Conservation (phyloP, 2,797 vertebrate species). For the Lepidocolaptes lacrymiger region DNA sequence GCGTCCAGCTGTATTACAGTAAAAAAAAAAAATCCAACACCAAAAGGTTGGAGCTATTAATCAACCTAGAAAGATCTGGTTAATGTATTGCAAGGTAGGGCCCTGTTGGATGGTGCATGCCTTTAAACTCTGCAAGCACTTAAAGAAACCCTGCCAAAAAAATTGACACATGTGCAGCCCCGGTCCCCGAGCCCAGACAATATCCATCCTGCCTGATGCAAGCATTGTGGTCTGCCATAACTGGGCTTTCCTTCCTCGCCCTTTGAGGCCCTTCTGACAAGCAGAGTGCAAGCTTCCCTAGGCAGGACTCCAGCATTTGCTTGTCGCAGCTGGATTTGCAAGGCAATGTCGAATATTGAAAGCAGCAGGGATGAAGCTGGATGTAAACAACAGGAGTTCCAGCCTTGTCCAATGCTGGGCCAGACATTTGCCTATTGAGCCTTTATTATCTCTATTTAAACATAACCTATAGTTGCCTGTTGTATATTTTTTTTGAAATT, state of each 20-base stretch:
- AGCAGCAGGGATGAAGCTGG: not conserved
- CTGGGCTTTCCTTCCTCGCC: not conserved
- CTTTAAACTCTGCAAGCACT: slow-evolving; percentile 39
- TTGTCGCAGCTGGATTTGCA: not conserved
- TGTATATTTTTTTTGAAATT: not conserved
- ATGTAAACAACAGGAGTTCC: not conserved
- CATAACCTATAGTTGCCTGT: accelerated
- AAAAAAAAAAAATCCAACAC: not conserved
- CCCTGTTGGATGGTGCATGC: not conserved
- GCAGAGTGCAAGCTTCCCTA: not conserved
- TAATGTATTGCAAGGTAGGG: slow-evolving; percentile 20
- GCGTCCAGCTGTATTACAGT: not conserved
- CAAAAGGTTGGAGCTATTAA: slow-evolving; percentile 21
- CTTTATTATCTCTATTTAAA: not conserved
- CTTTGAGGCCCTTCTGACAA: not conserved
- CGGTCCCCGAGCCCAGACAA: not conserved
- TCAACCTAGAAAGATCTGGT: slow-evolving; percentile 38
- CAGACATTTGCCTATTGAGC: not conserved
- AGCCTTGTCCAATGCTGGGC: not conserved
- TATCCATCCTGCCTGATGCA: not conserved
- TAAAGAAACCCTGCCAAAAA: not conserved
- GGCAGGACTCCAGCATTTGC: not conserved
- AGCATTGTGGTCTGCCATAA: not conserved
- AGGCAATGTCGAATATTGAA: accelerated
- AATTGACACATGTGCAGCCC: not conserved